Base-by-base conservation (phyloP, 2,797 vertebrate species). In the Callimico goeldii region DNA sequence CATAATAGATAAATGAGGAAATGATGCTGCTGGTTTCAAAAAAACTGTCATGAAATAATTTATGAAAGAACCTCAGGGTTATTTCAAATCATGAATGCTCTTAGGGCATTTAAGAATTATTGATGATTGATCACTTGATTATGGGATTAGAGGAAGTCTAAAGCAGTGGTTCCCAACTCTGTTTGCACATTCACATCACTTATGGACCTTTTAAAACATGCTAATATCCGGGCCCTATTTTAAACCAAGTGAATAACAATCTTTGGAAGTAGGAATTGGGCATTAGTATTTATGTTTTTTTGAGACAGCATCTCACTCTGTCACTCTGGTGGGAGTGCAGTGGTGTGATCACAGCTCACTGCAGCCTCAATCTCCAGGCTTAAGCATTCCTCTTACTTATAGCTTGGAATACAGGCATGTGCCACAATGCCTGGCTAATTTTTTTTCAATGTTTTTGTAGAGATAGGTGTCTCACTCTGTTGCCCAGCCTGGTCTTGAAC, bases 1-100 rank as follows among this genome's bases (percentile, higher is more conserved):
- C 88, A 91, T 61, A 36, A 92, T 94, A 96, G 55, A 95, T 97
- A 87, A 88, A 95, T 86, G 48, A 97, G 15, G 50, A 94, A 85
- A 90, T 11, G 46, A 90, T 85, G 26, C 85, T 91, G 88, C 79
- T 55, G 50, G 30, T 92, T 92, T 92, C 80, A 48, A 95, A 96
- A 57, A 55, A 73, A 39, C 7, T 79, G 83, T 79, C 50, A 43
- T 55, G 28, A 73, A 96, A 83, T 94, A 89, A 94, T 91, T 94
- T 52, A 73, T n/a, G 64, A 67, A n/a, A n/a, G 33, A 67, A 67
- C 28, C 72, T 89, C 28, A 55, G 55, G n/a, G 5, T 93, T 94
- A 50, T 92, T 96, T 87, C 83, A 96, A 93, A 87, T 87, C 89
- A 57, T 87, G 83, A 93, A 73, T 90, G 26, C 14, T 50, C 61